Percentiles rank a stretch among this genome's conserved stretches.
phyloP scores from a whole-genome alignment of 2,888 invertebrate genomes.

The Heliconius hortense region DNA sequence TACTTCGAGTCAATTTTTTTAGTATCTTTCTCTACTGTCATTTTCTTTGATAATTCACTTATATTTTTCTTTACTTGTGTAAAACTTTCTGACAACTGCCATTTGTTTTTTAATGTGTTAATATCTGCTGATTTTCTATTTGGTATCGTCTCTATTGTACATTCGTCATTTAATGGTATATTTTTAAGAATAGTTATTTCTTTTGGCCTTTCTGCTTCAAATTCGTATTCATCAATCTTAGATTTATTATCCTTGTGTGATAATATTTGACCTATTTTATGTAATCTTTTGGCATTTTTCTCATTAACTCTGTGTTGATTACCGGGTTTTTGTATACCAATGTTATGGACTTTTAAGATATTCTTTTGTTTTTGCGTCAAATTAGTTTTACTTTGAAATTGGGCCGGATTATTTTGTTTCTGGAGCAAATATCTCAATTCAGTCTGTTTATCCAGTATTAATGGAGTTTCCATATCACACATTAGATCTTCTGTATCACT shows the following conservation, averaged over 20 bases:
- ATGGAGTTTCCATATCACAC: constrained; percentile 61
- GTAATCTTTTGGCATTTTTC: constrained; percentile 72
- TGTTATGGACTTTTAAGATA: constrained; percentile 64
- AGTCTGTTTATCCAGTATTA: constrained; percentile 73
- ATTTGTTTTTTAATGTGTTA: constrained; percentile 77
- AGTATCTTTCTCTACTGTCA: constrained; percentile 64
- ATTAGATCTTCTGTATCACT: constrained; percentile 65
- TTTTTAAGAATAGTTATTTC: constrained; percentile 64
- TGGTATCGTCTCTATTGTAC: constrained; percentile 81
- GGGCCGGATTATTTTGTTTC: constrained; percentile 77
- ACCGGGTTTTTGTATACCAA: constrained; percentile 67
- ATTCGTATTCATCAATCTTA: constrained; percentile 54
- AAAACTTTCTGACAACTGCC: constrained; percentile 78
- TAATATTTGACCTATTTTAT: constrained; percentile 72
- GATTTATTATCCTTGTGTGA: constrained; percentile 63
- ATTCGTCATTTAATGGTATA: constrained; percentile 81
- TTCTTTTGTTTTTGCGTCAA: constrained; percentile 69
- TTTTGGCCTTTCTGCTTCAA: constrained; percentile 56
- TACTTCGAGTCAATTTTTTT: constrained; percentile 74
- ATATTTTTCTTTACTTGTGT: constrained; percentile 77
- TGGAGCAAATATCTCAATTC: constrained; percentile 74
- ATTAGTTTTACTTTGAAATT: constrained; percentile 67
- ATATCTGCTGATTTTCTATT: constrained; percentile 75
- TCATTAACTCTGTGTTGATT: constrained; percentile 68
- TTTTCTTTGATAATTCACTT: constrained; percentile 73